Conservation (phyloP, 2,888 invertebrate species). For the Ophioninae sp. region DNA sequence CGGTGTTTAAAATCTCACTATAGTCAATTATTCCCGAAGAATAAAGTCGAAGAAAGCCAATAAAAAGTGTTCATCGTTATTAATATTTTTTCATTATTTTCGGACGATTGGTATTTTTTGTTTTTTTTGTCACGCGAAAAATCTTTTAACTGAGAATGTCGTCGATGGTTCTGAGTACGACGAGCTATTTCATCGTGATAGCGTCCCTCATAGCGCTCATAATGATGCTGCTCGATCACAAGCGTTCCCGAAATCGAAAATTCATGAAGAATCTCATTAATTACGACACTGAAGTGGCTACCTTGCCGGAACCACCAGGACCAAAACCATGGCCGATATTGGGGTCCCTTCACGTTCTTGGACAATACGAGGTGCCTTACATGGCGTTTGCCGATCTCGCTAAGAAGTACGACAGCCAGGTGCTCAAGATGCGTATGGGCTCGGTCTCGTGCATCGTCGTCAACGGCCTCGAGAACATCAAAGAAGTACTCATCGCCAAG, state of each 20-base stretch:
- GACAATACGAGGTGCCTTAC: constrained; percentile 84
- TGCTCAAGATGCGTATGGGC: constrained; percentile 83
- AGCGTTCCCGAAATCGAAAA: constrained; percentile 63
- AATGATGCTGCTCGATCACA: constrained; percentile 71
- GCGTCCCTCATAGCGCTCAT: constrained; percentile 68
- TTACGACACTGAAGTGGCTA: constrained; percentile 64
- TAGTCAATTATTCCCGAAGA: not conserved
- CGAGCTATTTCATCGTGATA: constrained; percentile 73
- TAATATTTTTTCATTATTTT: not conserved
- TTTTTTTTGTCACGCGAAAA: not conserved
- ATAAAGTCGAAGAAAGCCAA: not conserved
- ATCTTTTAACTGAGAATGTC: constrained; percentile 48
- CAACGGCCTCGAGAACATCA: constrained; percentile 84
- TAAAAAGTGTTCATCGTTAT: not conserved
- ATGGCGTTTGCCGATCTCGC: constrained; percentile 83
- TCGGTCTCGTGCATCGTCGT: constrained; percentile 83
- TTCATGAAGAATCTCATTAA: constrained; percentile 29
- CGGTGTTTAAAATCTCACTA: constrained; percentile 56
- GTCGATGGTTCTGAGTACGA: constrained; percentile 70
- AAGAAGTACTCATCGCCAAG: constrained; percentile 83
- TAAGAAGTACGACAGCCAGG: constrained; percentile 82
- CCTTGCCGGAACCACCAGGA: constrained; percentile 81
- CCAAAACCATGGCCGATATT: constrained; percentile 83
- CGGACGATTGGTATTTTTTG: not conserved
- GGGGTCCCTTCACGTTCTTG: constrained; percentile 83